Base-by-base conservation (phyloP, 2,888 invertebrate genomes). In the Pomacea canaliculata region DNA sequence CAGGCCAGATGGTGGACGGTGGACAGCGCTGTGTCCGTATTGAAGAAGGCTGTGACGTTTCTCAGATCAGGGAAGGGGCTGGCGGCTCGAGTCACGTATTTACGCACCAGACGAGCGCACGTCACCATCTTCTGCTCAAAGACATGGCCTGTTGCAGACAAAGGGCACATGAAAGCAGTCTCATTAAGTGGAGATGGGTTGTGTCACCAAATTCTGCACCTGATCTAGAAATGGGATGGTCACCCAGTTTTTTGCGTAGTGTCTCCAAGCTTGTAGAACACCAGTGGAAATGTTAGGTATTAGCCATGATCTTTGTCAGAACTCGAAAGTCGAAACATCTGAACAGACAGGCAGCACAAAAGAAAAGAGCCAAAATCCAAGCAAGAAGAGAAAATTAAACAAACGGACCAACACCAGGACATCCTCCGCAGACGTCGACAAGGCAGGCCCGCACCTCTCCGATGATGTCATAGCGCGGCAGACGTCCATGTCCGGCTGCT, bases 1-100 rank as follows among this genome's bases (percentile, higher is more conserved):
- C 85, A 85, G 37, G 85, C 84, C 48, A 82, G 78, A 23, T 81
- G 81, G 71, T 85, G 85, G 13, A 84, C 82, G 27, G 79, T 73
- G 5, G 84, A 84, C 19, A 79, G 73, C 4, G 51, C 60, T 63
- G 78, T 80, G 37, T 71, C 79, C 19, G 79, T 80, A 76, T 80
- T 80, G 73, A 76, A 83, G 78, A 83, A 79, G 37, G 78, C 60
- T 2, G 78, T 73, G 51, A 59, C 63, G 73, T 81, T 73, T 13
- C 63, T 69, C 49, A 76, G 48, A 19, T 80, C 76, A 1, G 77
- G 78, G 67, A 83, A 78, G 7, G 82, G 78, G 37, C 68, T 67
- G 59, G 76, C 71, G 3, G 81, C 77, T n/a, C 75, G 46, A 0
- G 65, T 60, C 16, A 80, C 23, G 60, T 79, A 82, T 59, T 74